Base-by-base conservation (phyloP, 2,113 vertebrate genomes). In the Columba livia region DNA sequence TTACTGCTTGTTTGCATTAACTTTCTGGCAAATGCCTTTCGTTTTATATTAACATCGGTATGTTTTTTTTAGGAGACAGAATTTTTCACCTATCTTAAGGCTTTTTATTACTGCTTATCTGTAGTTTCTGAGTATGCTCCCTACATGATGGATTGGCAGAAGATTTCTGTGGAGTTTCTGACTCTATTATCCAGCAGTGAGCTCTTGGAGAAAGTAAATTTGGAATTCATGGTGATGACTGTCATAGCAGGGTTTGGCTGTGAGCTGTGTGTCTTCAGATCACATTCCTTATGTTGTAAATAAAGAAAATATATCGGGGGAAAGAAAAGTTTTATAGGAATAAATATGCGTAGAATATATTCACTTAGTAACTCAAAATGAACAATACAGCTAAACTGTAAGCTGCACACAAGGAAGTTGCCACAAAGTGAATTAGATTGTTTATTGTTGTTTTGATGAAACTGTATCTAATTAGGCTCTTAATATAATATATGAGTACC, bases 151-250 rank as follows among this genome's bases (percentile, higher is more conserved):
- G 66, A 95, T 91, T 88, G 74, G 58, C 89, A 91, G 86, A 53
- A 92, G 88, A 60, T 85, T 90, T 93, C 65, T 83, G 67, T 86
- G 64, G 85, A 88, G 82, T 84, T 88, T 89, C 82, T 91, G 77
- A 69, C 82, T 86, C 67, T 83, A 44, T 89, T 97, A 94, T 96
- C 94, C 95, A 96, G 93, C 94, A 95, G 69, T 44, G 85, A 95
- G 56, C 57, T 67, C 90, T 69, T 70, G 34, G 2, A 47, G 64
- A 81, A 95, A 83, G 53, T 67, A 90, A 66, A 88, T 80, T 83
- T 86, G 85, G 82, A 92, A 77, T 80, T 94, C 42, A 40, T 88
- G 62, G 66, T 66, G 48, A 69, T 91, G 79, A n/a, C 71, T 74
- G 23, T 91, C 34, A 31, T 78, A 80, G 38, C 75, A 74, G 72